Evolutionary conservation across 2,113 vertebrate genomes (phyloP), one percentile per base, ranked within the genome.

Genomic region (cattle (Bos taurus)): DNA sequence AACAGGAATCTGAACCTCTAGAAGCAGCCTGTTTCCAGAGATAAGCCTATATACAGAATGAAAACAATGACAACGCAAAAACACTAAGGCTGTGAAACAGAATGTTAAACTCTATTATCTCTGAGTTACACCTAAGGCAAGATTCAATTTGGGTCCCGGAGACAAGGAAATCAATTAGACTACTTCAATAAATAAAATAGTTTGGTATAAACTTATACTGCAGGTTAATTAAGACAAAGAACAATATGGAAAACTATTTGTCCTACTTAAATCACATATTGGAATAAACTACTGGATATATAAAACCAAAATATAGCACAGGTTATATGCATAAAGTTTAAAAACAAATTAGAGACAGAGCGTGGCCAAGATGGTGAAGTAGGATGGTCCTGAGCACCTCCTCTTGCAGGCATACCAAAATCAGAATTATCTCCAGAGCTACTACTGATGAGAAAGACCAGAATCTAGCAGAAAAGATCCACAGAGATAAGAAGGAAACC

Each of bases 81-180:
- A 48, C 36, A 88, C 25, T 60, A 86, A 86, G 48, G 21, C 54
- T 94, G 23, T 46, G 59, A 94, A 95, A 74, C 0, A 86, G 26
- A 88, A 23, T 46, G 54, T 90, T 90, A 90, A 93, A 64, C 90
- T 91, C 94, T 92, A 64, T 11, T 60, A 84, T 46, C 40, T 67
- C 80, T 96, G 71, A 86, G 12, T 95, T 94, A 40, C 3, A 95
- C 25, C 33, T 83, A 90, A 82, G n/a, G 23, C 30, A 95, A 97
- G 57, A 95, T 83, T 93, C 50, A 90, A 15, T 89, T 64, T 88
- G 54, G 33, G 74, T 13, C 10, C 43, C 14, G 12, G 48, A 90
- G 36, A 60, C 40, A 93, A 36, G n/a, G 16, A 81, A 25, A 36
- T 83, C 43, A 94, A 40, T 78, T 33, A 64, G 33, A 89, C 81